Conservation (phyloP, 2,888 invertebrate species). For the Halictus ligatus region DNA sequence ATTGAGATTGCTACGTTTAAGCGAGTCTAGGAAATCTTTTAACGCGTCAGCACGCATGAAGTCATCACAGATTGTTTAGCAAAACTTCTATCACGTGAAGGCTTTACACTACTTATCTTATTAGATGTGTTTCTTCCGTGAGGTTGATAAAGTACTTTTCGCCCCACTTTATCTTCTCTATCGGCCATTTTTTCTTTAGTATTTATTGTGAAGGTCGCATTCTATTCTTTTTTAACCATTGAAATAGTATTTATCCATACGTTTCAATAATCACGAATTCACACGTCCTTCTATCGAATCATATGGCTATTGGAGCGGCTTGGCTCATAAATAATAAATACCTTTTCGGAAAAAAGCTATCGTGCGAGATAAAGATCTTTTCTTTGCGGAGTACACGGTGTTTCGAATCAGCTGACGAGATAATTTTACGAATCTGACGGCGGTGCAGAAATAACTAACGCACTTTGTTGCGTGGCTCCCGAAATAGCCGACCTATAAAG, state of each 20-base stretch:
- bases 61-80: not conserved
- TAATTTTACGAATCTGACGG: conserved; percentile 57
- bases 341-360: not conserved
- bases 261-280: not conserved
- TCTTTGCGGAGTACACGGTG: not conserved
- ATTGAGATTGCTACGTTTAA: not conserved
- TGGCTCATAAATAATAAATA: not conserved
- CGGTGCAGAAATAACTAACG: conserved; percentile 58
- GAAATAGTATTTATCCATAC: not conserved
- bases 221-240: not conserved
- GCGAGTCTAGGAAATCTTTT: not conserved
- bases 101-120: not conserved
- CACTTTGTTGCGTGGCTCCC: conserved; percentile 52
- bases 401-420: conserved; percentile 44
- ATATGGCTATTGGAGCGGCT: not conserved
- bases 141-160: not conserved
- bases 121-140: not conserved
- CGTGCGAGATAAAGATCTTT: not conserved
- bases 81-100: not conserved
- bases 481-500: conserved; percentile 70
- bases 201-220: not conserved
- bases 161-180: not conserved
- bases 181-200: not conserved
- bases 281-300: not conserved
- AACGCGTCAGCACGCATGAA: not conserved